A percentile compares a stretch with the other conserved stretches of the same genome.
Evolutionary conservation across 2,797 vertebrate species (phyloP).

Genomic region (Gymnopithys bicolor): DNA sequence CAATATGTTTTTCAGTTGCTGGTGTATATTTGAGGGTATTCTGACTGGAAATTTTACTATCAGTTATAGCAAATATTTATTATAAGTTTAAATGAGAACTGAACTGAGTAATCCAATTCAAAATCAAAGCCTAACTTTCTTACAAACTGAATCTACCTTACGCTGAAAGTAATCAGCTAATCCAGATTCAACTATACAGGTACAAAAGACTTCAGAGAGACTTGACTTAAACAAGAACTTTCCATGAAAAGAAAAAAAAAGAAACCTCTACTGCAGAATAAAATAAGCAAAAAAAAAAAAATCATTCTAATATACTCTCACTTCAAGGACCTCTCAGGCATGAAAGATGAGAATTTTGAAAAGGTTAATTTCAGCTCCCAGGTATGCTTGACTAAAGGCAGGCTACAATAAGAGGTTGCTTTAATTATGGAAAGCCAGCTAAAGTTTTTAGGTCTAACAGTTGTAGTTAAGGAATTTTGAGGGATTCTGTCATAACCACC

Average conservation of each 20-base stretch:
- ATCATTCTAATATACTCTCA: not conserved
- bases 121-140: not conserved
- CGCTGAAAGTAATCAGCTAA: not conserved
- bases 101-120: not conserved
- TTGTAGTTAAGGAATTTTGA: not conserved
- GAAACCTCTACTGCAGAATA: not conserved
- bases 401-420: slow-evolving; percentile 5
- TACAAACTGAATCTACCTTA: not conserved
- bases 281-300: not conserved
- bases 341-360: not conserved
- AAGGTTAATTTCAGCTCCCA: slow-evolving; percentile 38
- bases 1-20: not conserved
- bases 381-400: slow-evolving; percentile 11
- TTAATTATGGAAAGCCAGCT: not conserved
- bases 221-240: not conserved
- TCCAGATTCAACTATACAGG: not conserved
- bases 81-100: not conserved
- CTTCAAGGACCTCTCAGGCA: not conserved
- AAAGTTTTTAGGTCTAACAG: not conserved
- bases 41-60: not conserved
- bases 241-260: rapidly evolving
- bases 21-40: not conserved
- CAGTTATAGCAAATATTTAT: not conserved
- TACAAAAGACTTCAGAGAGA: not conserved
- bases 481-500: not conserved